Evolutionary conservation across 2,113 vertebrate genomes (phyloP), one percentile per base, ranked within the genome.

Genomic region (Semicossyphus pulcher): DNA sequence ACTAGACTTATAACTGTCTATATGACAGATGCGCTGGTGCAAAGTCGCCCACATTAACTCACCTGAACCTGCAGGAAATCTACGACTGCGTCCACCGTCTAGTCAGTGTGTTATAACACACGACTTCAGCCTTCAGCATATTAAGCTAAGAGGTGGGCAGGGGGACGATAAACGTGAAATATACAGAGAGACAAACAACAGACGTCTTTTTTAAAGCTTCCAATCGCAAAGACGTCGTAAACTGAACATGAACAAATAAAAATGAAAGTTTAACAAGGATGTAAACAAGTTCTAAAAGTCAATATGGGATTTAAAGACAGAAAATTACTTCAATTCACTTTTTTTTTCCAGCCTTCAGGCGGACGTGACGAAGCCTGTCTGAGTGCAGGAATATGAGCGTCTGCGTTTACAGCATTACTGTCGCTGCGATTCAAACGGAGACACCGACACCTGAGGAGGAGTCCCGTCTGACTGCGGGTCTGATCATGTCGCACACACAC

Each of bases 331-430:
- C 15, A 28, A 47, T 51, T 52, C 12, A 44, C 10, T 34, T 14
- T 4, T 4, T 37, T 37, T 11, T 41, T 1, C 5, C 10, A 16
- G 15, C 39, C 39, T 41, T 49, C 47, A 49, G 60, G 49, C 12
- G 6, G 37, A 80, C 63, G 7, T 37, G 79, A 85, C 51, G 61
- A 71, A 53, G 64, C 78, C 58, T 57, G 82, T 52, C 72, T 41
- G 45, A 9, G 16, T 20, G 48, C 58, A 39, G 14, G 49, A 78
- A 87, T 44, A 88, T 58, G 87, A 86, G 71, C 64, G 70, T 74
- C 60, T 66, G 57, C 75, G 65, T 51, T 84, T 72, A 66, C 58
- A 42, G 61, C 87, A 88, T 91, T 87, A 86, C 68, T 44, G 76
- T 76, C 75, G 76, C 86, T 78, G 45, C 16, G 69, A 61, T 28